These are phyloP conservation scores for Mixornis gularis DNA, from an alignment of 2,113 vertebrate species.

Conservation along the genomic window DNA sequence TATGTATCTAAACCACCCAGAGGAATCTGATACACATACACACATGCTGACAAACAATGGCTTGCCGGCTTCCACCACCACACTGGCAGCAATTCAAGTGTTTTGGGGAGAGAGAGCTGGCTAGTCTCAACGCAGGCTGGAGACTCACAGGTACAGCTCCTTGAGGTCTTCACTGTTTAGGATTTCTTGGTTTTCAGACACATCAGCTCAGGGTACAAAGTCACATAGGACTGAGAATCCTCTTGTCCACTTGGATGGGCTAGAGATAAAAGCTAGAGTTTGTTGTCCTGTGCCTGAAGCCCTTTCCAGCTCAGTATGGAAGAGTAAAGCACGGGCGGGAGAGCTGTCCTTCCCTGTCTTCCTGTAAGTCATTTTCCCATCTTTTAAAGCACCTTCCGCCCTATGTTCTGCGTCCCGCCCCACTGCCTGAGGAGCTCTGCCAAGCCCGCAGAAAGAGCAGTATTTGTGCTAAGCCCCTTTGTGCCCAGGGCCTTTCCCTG, in stretches of 20 bases:
- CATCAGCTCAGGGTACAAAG: no score
- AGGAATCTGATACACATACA: background rate
- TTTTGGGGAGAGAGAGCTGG: background rate
- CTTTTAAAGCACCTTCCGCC: accelerated
- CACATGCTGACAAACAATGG: background rate
- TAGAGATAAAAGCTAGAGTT: background rate
- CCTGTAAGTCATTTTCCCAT: background rate
- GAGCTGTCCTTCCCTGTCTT: background rate
- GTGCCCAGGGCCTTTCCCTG: background rate
- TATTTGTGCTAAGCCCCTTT: accelerated
- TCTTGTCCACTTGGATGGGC: no score
- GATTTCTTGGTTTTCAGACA: background rate
- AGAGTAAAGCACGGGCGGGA: accelerated
- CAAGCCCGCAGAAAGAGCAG: accelerated
- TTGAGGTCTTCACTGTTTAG: background rate
- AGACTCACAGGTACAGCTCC: background rate
- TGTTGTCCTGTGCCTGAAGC: background rate
- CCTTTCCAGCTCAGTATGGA: accelerated
- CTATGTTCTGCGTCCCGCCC: accelerated
- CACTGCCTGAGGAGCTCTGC: background rate
- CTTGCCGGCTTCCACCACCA: background rate
- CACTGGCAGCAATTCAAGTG: background rate
- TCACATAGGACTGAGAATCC: accelerated
- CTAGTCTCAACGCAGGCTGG: accelerated
- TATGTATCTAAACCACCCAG: background rate